Evolutionary conservation across 2,797 vertebrate genomes (phyloP).

Genomic region (Sternarchorhynchus goeldii): DNA sequence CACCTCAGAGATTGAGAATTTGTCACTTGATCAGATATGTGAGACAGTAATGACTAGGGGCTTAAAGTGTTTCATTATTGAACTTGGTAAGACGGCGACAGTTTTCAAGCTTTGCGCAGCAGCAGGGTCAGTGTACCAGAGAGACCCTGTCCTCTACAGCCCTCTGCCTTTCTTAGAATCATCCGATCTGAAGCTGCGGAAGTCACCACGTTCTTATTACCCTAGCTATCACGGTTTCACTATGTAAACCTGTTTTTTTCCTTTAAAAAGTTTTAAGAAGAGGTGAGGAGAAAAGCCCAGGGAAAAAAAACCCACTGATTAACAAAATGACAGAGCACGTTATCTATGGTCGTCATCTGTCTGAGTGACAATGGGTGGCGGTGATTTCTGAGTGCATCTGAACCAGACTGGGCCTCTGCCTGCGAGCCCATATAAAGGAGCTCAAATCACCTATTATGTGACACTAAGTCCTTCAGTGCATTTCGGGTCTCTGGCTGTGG

Average conservation of each 20-base stretch:
- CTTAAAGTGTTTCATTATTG: neutral
- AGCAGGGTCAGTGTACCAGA: too few species aligned
- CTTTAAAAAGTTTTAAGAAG: neutral
- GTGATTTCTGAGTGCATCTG: constrained; percentile 19
- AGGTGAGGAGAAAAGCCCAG: neutral
- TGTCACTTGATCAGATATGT: constrained; percentile 7
- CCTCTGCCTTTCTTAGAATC: too few species aligned
- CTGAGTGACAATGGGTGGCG: constrained; percentile 41
- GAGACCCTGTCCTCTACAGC: too few species aligned
- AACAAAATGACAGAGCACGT: constrained; percentile 32
- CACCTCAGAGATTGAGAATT: neutral
- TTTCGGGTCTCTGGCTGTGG: constrained; percentile 36
- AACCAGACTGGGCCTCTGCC: constrained; percentile 34
- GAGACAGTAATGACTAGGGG: neutral
- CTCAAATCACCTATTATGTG: constrained; percentile 37
- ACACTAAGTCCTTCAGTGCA: constrained; percentile 7
- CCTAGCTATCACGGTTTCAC: too few species aligned
- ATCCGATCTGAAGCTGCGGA: too few species aligned
- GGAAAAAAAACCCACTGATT: constrained; percentile 9
- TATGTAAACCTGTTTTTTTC: too few species aligned
- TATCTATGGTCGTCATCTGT: constrained; percentile 51
- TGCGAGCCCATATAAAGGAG: constrained; percentile 20
- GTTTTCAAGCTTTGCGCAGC: too few species aligned
- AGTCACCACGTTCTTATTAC: too few species aligned
- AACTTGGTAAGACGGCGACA: too few species aligned